Percentiles rank a stretch among this genome's conserved stretches.
Conservation (phyloP, 2,113 vertebrate species). For the Ciconia boyciana region DNA sequence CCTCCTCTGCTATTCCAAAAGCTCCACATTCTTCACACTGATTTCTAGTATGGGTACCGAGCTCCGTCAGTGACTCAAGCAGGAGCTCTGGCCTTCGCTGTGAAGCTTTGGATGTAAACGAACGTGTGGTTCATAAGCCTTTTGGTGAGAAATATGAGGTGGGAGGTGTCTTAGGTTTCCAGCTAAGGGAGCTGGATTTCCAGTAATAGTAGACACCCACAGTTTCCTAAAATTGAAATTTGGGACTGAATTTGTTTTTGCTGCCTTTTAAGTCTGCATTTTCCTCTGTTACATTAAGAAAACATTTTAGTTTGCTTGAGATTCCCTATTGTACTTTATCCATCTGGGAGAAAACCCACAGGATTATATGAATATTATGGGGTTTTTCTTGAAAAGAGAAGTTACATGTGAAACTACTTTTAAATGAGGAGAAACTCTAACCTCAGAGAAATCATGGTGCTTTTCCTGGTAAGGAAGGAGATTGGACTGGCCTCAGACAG, state of each 20-base stretch:
- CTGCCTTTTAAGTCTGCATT: background rate
- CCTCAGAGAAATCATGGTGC: background rate
- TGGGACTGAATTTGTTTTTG: background rate
- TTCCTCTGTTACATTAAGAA: background rate
- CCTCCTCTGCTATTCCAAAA: conserved; percentile 14
- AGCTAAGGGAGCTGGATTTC: conserved; percentile 42
- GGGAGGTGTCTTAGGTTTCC: conserved; percentile 50
- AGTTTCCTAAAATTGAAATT: conserved; percentile 37
- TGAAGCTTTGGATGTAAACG: background rate
- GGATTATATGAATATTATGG: background rate
- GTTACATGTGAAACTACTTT: background rate
- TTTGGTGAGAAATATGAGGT: conserved; percentile 46
- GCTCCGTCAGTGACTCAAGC: background rate
- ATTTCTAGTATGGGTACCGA: background rate
- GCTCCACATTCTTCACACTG: background rate
- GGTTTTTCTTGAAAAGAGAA: background rate
- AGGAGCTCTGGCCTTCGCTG: background rate
- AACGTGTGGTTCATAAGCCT: background rate
- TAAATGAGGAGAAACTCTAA: background rate
- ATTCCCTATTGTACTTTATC: background rate
- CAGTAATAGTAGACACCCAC: conserved; percentile 50
- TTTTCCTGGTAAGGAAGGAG: background rate
- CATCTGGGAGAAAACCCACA: background rate
- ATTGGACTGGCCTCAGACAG: background rate
- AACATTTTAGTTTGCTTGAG: background rate